These are phyloP conservation scores for Chouioia cunea DNA, from an alignment of 2,888 invertebrate species.

Conservation along the genomic window DNA sequence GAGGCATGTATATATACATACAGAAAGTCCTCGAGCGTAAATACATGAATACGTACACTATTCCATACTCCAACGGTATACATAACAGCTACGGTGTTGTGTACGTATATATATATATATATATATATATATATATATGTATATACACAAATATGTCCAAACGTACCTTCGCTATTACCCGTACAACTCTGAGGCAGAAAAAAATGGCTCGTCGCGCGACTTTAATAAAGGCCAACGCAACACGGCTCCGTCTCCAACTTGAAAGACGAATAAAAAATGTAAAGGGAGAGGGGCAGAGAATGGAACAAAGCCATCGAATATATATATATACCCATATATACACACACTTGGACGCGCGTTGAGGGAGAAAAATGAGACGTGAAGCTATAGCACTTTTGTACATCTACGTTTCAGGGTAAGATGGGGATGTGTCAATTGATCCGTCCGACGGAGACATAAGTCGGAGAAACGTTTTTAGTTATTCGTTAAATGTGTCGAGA, in stretches of 20 bases:
- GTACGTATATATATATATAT: background rate
- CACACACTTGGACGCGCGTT: background rate
- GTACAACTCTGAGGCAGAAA: constrained; percentile 9
- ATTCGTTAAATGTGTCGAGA: too few relatives aligned
- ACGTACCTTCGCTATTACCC: constrained; percentile 21
- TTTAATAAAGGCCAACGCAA: constrained; percentile 47
- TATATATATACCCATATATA: too few relatives aligned
- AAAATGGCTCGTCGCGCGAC: constrained; percentile 36
- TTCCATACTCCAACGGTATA: too few relatives aligned
- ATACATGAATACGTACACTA: too few relatives aligned
- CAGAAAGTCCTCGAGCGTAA: too few relatives aligned
- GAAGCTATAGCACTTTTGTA: too few relatives aligned
- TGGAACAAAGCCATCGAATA: background rate
- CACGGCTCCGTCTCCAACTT: constrained; percentile 16
- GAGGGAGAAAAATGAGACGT: background rate
- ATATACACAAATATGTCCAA: constrained; percentile 15
- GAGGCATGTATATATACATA: too few relatives aligned
- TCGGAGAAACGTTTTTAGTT: too few relatives aligned
- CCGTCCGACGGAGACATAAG: too few relatives aligned
- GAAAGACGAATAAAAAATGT: constrained; percentile 32
- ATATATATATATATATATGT: background rate
- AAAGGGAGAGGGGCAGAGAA: constrained; percentile 12
- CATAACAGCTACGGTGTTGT: too few relatives aligned
- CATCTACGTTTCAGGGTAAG: too few relatives aligned
- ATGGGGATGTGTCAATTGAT: too few relatives aligned